Conservation (phyloP, 2,113 vertebrate species). For the Archocentrus centrarchus region DNA sequence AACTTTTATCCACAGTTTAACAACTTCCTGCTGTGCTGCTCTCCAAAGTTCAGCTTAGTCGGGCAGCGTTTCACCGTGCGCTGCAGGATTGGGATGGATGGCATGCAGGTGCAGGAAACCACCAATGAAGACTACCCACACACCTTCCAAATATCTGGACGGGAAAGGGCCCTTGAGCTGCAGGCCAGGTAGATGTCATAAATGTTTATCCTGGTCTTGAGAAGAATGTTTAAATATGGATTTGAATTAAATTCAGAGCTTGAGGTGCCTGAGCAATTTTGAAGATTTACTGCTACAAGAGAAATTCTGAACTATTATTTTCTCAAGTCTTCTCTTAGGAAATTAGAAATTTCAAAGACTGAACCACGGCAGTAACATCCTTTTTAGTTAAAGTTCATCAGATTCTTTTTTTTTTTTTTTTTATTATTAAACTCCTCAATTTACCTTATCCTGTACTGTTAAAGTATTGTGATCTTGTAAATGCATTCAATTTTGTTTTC, state of each 20-base stretch:
- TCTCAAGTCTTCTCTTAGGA: not conserved
- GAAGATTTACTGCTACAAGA: not conserved
- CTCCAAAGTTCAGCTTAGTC: constrained; percentile 92
- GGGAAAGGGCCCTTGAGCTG: constrained; percentile 90
- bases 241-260: not conserved
- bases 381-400: not conserved
- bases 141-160: constrained; percentile 95
- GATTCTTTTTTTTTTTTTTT: not conserved
- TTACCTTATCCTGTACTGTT: too few relatives aligned
- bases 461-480: not conserved
- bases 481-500: constrained; percentile 26
- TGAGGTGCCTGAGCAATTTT: not conserved
- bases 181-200: constrained; percentile 86
- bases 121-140: constrained; percentile 90
- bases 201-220: not conserved
- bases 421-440: not conserved
- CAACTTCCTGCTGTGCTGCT: constrained; percentile 95
- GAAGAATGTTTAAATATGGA: not conserved
- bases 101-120: constrained; percentile 91
- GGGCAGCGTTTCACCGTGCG: constrained; percentile 90
- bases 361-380: not conserved
- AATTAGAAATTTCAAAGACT: not conserved
- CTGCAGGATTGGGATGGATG: constrained; percentile 89
- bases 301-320: too few relatives aligned
- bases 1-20: constrained; percentile 85